Evolutionary conservation across 2,888 invertebrate genomes (phyloP).

Genomic region (Selenia dentaria): DNA sequence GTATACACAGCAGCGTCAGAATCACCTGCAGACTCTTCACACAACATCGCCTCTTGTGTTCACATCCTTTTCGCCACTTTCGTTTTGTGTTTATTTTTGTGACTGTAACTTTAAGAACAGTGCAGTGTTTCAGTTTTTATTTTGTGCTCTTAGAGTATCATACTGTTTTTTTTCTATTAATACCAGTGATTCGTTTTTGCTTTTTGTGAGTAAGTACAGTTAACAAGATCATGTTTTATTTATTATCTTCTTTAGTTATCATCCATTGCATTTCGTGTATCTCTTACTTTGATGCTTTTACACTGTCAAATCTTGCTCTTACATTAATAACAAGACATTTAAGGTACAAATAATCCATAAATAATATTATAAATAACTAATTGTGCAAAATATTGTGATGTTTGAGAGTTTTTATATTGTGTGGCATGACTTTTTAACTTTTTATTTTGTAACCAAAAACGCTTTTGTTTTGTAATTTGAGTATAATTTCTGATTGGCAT

Average conservation of each 20-base stretch:
- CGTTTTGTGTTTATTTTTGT: constrained; percentile 67
- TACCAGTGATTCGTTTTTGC: constrained; percentile 44
- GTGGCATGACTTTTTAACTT: constrained; percentile 33
- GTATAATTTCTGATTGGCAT: constrained; percentile 35
- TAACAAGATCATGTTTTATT: constrained; percentile 42
- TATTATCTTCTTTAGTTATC: constrained; percentile 40
- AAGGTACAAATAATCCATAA: constrained; percentile 35
- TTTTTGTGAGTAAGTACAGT: constrained; percentile 47
- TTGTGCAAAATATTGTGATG: constrained; percentile 34
- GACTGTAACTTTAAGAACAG: constrained; percentile 47
- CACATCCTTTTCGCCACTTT: constrained; percentile 57
- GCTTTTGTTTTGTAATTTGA: constrained; percentile 28
- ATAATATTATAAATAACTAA: constrained; percentile 17
- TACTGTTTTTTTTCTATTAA: constrained; percentile 34
- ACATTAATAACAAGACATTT: constrained; percentile 38
- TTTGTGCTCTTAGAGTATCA: constrained; percentile 47
- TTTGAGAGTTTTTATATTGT: constrained; percentile 28
- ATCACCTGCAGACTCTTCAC: constrained; percentile 58
- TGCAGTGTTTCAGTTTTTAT: constrained; percentile 50
- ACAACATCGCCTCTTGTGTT: constrained; percentile 54
- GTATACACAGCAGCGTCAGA: constrained; percentile 70
- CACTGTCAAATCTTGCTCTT: constrained; percentile 49
- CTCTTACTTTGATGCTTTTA: constrained; percentile 36
- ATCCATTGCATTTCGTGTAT: constrained; percentile 26
- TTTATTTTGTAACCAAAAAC: constrained; percentile 35